Evolutionary conservation across 2,888 invertebrate genomes (phyloP), one percentile per base, ranked within the genome.

Genomic region (Arenicola marina): DNA sequence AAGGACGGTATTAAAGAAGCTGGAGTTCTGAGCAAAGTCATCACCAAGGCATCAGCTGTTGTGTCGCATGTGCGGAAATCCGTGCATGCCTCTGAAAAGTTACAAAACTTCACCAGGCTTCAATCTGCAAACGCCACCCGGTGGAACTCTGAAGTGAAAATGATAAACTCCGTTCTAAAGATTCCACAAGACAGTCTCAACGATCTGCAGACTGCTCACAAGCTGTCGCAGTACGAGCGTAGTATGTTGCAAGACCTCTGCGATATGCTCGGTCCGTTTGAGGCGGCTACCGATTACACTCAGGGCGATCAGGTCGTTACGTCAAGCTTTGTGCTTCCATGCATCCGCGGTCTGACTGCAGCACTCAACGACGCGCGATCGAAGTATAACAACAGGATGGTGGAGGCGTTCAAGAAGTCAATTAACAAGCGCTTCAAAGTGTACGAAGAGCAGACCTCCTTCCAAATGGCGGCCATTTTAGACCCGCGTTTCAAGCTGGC

Each of bases 111-210:
- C 26, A 4, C n/a, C 26, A 57, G 31, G 32, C 31, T 57, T 4
- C 45, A 57, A 21, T 28, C 57, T 7, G 29, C 44, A 26, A 57
- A 45, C 31, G 11, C n/a, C 4, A 57, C 46, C 4, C 24, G 57
- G 15, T 45, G 57, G 45, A 57, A 45, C 32, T 45, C 45, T 28
- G 46, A 44, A 29, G 31, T 57, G 15, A 45, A 21, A 7, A 57
- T 57, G 57, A 57, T 45, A 7, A 1, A 21, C 21, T 57, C 57
- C n/a, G 46, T 57, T 21, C 45, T 57, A 7, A 26, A 46, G 26
- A 31, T 57, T 24, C 45, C 26, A 29, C 57, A 44, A 4, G 45
- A 44, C 21, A 45, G 28, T 24, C 31, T 57, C n/a, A 46, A 57
- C 24, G 29, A 45, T n/a, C 46, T 57, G 28, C 28, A 57, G 45